Percentiles rank a stretch among this genome's conserved stretches.
Conservation (phyloP, 2,113 vertebrate species). For the Sebastes fasciatus region DNA sequence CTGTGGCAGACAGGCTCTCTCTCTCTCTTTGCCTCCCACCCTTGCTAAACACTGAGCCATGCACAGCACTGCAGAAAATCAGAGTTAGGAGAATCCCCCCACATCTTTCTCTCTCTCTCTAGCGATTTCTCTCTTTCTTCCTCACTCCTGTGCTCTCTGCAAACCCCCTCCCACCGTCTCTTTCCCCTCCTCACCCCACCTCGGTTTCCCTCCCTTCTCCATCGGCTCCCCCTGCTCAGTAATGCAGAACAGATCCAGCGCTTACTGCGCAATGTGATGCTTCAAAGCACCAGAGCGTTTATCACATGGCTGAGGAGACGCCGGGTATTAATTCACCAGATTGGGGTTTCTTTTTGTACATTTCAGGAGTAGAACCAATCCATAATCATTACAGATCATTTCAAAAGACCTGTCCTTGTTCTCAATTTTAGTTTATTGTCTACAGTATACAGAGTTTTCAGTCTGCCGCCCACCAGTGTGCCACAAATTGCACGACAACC, state of each 20-base stretch:
- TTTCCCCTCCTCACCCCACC: not conserved
- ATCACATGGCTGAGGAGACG: conserved; percentile 33
- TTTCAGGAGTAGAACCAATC: not conserved
- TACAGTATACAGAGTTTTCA: not conserved
- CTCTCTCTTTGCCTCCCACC: conserved; percentile 47
- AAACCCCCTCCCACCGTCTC: conserved; percentile 26
- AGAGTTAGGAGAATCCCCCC: conserved; percentile 65
- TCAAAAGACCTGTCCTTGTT: not conserved
- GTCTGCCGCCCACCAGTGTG: conserved; percentile 56
- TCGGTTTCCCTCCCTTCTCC: not conserved
- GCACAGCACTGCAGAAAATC: conserved; percentile 71
- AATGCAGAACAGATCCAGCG: conserved; percentile 74
- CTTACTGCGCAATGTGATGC: conserved; percentile 62
- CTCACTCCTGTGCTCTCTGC: conserved; percentile 15
- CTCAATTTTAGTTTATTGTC: not conserved
- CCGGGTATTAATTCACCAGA: conserved; percentile 26
- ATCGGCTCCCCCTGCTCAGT: conserved; percentile 51
- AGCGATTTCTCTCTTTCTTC: conserved; percentile 10
- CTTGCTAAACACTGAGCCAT: conserved; percentile 42
- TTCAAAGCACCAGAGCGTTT: conserved; percentile 54
- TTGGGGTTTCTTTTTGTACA: not conserved
- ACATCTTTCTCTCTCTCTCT: conserved; percentile 18
- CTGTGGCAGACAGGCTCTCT: conserved; percentile 60
- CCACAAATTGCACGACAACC: conserved; percentile 73
- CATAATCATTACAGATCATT: not conserved